These are phyloP conservation scores for Plebejus argus DNA, from an alignment of 2,888 invertebrate genomes.

Conservation along the genomic window DNA sequence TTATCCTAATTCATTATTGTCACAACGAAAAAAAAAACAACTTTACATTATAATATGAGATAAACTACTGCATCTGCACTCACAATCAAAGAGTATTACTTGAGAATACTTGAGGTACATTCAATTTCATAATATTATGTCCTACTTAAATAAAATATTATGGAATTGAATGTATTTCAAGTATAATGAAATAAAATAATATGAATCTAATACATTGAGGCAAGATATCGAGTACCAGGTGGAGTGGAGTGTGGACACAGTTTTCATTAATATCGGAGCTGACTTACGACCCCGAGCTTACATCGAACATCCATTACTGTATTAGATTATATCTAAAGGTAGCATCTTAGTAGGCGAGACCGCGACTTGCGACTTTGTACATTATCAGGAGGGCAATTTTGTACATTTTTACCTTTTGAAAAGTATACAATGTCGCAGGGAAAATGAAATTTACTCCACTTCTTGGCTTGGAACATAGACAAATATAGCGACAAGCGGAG, in stretches of 20 bases:
- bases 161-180: constrained; percentile 18
- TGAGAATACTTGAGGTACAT: too few relatives aligned
- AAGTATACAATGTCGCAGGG: too few relatives aligned
- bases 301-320: constrained; percentile 21
- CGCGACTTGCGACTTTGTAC: background rate
- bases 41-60: too few relatives aligned
- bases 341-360: background rate
- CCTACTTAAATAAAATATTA: background rate
- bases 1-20: background rate
- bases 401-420: too few relatives aligned
- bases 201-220: constrained; percentile 16
- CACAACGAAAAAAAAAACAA: background rate
- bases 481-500: too few relatives aligned
- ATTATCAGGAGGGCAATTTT: background rate
- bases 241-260: constrained; percentile 15
- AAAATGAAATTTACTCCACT: too few relatives aligned
- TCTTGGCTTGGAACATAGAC: too few relatives aligned
- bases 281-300: constrained; percentile 10
- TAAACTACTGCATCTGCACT: background rate
- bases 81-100: background rate
- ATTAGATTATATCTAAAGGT: background rate
- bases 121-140: background rate
- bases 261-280: constrained; percentile 26
- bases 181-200: constrained; percentile 14
- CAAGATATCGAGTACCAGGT: constrained; percentile 7